These are phyloP conservation scores for Bruchidius siliquastri DNA, from an alignment of 2,888 invertebrate species.

Conservation along the genomic window DNA sequence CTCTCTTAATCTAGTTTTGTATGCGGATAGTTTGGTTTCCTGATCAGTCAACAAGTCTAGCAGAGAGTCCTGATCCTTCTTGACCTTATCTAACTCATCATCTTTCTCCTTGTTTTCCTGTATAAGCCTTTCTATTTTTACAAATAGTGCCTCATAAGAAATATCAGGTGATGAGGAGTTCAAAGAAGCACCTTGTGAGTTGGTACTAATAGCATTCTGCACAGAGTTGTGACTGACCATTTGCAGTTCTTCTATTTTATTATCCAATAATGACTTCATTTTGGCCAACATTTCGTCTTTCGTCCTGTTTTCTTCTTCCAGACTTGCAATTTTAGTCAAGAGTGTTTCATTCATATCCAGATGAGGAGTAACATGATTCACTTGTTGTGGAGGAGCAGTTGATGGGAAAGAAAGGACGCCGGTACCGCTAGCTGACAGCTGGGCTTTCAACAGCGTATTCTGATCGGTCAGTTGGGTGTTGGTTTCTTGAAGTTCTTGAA, in stretches of 20 bases:
- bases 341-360: not conserved
- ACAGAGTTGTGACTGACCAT: not conserved
- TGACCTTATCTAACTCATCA: constrained; percentile 50
- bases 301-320: not conserved
- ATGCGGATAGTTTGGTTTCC: constrained; percentile 50
- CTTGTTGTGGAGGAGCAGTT: constrained; percentile 5
- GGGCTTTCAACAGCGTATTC: constrained; percentile 76
- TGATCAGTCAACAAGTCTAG: constrained; percentile 86
- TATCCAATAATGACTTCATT: not conserved
- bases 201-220: too few relatives aligned
- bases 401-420: constrained; percentile 12
- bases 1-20: constrained; percentile 41
- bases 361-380: not conserved
- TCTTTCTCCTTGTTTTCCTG: constrained; percentile 25
- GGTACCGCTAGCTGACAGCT: constrained; percentile 48
- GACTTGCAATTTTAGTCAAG: not conserved
- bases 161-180: not conserved
- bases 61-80: constrained; percentile 91
- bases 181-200: not conserved
- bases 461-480: constrained; percentile 79
- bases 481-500: constrained; percentile 65
- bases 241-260: not conserved
- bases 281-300: not conserved
- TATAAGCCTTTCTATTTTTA: constrained; percentile 17
- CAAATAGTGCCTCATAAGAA: not conserved